Percentiles rank a stretch among this genome's conserved stretches.
phyloP scores from a whole-genome alignment of 2,888 invertebrate species.

The Ptychoptera albimana region DNA sequence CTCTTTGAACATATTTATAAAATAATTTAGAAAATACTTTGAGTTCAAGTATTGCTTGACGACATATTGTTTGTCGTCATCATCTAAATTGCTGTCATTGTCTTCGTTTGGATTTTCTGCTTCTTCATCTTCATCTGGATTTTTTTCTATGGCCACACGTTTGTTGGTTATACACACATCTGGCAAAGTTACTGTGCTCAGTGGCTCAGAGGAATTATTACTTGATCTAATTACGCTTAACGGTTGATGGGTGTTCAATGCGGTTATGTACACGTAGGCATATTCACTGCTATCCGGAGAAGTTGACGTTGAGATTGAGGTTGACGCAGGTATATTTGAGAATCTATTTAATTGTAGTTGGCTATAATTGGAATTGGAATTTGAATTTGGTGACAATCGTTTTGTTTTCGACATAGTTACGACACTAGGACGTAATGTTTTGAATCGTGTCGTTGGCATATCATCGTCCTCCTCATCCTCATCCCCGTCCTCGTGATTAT shows the following conservation, averaged over 20 bases:
- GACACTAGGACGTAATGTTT: too few relatives aligned
- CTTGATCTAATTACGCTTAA: conserved; percentile 20
- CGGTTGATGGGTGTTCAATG: conserved; percentile 40
- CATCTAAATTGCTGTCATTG: conserved; percentile 6
- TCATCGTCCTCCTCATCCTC: too few relatives aligned
- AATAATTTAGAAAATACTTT: conserved; percentile 48
- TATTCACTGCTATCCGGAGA: conserved; percentile 15
- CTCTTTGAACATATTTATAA: conserved; percentile 45
- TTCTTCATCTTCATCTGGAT: conserved; percentile 15
- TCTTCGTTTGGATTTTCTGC: conserved; percentile 14
- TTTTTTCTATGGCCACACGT: conserved; percentile 5
- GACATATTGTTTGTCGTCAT: conserved; percentile 11
- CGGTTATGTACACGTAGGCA: conserved; percentile 44
- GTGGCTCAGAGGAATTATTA: conserved; percentile 5
- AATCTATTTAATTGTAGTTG: too few relatives aligned
- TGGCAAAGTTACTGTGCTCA: conserved; percentile 16
- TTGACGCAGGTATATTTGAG: too few relatives aligned
- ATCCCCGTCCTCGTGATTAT: too few relatives aligned
- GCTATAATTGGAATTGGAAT: too few relatives aligned
- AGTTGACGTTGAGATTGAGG: conserved; percentile 1
- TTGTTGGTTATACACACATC: conserved; percentile 21
- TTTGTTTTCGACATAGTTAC: too few relatives aligned
- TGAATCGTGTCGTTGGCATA: too few relatives aligned
- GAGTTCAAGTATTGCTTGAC: conserved; percentile 42
- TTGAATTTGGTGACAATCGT: too few relatives aligned